phyloP scores from a whole-genome alignment of 2,113 vertebrate species.

The Gorsachius goisagi region DNA sequence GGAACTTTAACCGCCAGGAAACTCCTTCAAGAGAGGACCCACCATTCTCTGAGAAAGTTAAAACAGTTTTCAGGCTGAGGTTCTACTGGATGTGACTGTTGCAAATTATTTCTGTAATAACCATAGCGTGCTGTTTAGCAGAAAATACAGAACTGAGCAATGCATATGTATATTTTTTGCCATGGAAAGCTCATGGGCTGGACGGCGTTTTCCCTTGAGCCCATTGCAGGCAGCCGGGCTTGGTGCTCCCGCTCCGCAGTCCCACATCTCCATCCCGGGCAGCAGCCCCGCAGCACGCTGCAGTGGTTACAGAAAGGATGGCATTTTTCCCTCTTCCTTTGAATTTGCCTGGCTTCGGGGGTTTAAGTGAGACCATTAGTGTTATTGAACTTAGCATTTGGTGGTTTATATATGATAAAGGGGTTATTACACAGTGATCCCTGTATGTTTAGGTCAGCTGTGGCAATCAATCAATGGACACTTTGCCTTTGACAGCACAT shows the following conservation, averaged over 20 bases:
- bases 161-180: background rate
- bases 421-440: constrained; percentile 71
- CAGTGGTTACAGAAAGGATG: background rate
- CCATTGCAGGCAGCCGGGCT: background rate
- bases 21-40: background rate
- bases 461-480: constrained; percentile 76
- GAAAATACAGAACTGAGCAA: background rate
- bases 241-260: fast-evolving
- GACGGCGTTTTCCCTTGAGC: background rate
- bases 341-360: constrained; percentile 7
- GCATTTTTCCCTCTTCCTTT: background rate
- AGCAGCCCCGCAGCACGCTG: background rate
- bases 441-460: constrained; percentile 75
- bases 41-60: background rate
- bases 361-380: constrained; percentile 60
- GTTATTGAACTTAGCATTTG: constrained; percentile 65
- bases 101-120: background rate
- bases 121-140: background rate
- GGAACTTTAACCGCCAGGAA: background rate
- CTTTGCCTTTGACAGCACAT: constrained; percentile 74
- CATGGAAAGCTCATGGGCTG: background rate
- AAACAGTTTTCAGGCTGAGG: background rate
- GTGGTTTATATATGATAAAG: constrained; percentile 76
- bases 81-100: background rate
- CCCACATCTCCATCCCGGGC: background rate